Base-by-base conservation (phyloP, 1,140 invertebrate genomes). In the Anoplophora glabripennis region DNA sequence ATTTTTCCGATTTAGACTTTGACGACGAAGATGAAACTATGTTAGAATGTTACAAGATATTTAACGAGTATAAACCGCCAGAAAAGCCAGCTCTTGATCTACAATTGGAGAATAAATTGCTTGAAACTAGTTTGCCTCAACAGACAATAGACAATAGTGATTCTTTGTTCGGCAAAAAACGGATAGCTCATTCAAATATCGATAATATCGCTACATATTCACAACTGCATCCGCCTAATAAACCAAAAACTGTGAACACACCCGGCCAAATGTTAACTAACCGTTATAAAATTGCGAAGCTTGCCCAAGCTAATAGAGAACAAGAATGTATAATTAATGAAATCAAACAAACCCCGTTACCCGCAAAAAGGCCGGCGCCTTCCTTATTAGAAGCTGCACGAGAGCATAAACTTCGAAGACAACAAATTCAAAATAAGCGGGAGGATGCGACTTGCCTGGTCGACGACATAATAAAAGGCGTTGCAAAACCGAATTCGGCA, bases 41-140 rank as follows among this genome's bases (percentile, higher is more conserved):
- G 8, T 81, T 84, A 53, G 87, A 90, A 71, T 91, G 88, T 69
- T 77, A 86, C 52, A 85, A 81, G 72, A 89, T 91, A 61, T 91
- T 88, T 66, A 84, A 87, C 75, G 74, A 79, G 61, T 70, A 80
- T 51, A 78, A 79, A 61, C 72, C 78, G 12, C 55, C 53, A 21
- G 46, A 58, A 57, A 53, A 64, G 48, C 40, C 21, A 28, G 5
- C 45, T 44, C 28, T 51, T 15, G 14, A 41, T 12, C 15, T 18
- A 10, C n/a, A 35, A 38, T 17, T 40, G 41, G 38, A 53, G 11
- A 49, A 28, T 28, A 28, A 28, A 28, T 28, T 28, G 21, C 5
- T 28, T 2, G 21, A 28, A 28, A 28, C 21, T 28, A 28, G 5
- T 28, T 28, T 28, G 5, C 21, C 21, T 28, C 21, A 28, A 5